Evolutionary conservation across 2,888 invertebrate species (phyloP).

Genomic region (Drosophila infuscata): DNA sequence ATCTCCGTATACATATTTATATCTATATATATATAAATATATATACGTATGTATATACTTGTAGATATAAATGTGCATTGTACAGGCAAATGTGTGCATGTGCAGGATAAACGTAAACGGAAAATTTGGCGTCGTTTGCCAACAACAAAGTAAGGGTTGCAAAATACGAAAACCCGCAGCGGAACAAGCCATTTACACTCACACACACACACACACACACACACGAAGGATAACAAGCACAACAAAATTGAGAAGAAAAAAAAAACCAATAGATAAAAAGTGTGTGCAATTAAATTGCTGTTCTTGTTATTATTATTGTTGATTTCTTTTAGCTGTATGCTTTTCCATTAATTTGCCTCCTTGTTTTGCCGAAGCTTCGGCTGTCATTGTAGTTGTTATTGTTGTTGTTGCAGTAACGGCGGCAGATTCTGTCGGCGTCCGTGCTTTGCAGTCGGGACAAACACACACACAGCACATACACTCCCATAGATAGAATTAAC

Average conservation of each 20-base stretch:
- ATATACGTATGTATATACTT: background rate
- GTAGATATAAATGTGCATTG: background rate
- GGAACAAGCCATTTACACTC: slow-evolving; percentile 30
- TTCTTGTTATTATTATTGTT: slow-evolving; percentile 16
- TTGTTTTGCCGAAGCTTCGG: slow-evolving; percentile 21
- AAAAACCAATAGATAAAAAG: slow-evolving; percentile 11
- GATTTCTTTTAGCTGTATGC: background rate
- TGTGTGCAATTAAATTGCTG: slow-evolving; percentile 29
- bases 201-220: slow-evolving; percentile 11
- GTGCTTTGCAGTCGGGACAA: slow-evolving; percentile 42
- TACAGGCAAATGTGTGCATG: background rate
- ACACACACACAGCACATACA: slow-evolving; percentile 8
- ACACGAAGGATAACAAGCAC: slow-evolving; percentile 55
- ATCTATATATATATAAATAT: background rate
- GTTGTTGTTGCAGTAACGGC: slow-evolving; percentile 19
- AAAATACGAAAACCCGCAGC: slow-evolving; percentile 11
- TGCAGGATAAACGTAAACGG: slow-evolving; percentile 33
- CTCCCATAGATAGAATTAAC: slow-evolving; percentile 51
- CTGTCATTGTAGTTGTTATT: slow-evolving; percentile 16
- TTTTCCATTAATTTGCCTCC: slow-evolving; percentile 6
- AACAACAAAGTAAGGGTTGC: slow-evolving; percentile 47
- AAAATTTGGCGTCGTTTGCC: slow-evolving; percentile 26
- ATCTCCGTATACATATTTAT: background rate
- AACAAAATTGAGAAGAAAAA: slow-evolving; percentile 39
- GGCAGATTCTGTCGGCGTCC: slow-evolving; percentile 32